These are phyloP conservation scores for Alsophila aescularia DNA, from an alignment of 2,888 invertebrate species.

Conservation along the genomic window DNA sequence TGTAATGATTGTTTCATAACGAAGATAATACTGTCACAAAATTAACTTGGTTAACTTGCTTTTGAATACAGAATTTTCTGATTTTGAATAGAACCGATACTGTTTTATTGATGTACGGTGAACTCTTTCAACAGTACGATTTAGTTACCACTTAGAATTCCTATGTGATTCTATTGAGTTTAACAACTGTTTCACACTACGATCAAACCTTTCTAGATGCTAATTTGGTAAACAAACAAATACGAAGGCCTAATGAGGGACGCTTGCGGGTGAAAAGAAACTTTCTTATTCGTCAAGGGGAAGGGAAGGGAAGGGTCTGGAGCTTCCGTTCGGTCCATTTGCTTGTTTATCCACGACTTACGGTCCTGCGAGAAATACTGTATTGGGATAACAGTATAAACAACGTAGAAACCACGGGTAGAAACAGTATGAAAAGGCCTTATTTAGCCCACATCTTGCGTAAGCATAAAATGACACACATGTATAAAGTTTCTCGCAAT, in stretches of 20 bases:
- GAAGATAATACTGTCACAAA: too few relatives aligned
- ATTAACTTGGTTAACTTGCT: too few relatives aligned
- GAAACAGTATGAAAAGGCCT: not conserved
- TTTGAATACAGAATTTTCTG: too few relatives aligned
- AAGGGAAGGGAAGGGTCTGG: constrained; percentile 60
- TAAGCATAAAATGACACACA: too few relatives aligned
- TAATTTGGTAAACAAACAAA: constrained; percentile 82
- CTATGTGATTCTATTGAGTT: not conserved
- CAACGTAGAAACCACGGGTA: too few relatives aligned
- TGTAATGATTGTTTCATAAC: too few relatives aligned
- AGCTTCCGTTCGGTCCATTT: constrained; percentile 80
- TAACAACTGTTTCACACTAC: constrained; percentile 7
- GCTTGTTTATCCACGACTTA: constrained; percentile 79
- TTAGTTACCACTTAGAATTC: not conserved
- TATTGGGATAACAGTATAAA: constrained; percentile 12
- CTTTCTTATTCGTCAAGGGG: constrained; percentile 70
- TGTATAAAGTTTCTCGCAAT: too few relatives aligned
- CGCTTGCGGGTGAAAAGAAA: constrained; percentile 70
- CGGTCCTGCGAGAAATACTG: constrained; percentile 41
- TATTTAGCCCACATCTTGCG: not conserved
- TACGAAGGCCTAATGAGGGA: constrained; percentile 79
- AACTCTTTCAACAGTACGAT: too few relatives aligned
- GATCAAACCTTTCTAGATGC: constrained; percentile 66
- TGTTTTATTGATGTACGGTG: too few relatives aligned
- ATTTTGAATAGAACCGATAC: too few relatives aligned